Conservation (phyloP, 37 sponge, comb jelly and placozoan species). For the Theonella swinhoei region DNA sequence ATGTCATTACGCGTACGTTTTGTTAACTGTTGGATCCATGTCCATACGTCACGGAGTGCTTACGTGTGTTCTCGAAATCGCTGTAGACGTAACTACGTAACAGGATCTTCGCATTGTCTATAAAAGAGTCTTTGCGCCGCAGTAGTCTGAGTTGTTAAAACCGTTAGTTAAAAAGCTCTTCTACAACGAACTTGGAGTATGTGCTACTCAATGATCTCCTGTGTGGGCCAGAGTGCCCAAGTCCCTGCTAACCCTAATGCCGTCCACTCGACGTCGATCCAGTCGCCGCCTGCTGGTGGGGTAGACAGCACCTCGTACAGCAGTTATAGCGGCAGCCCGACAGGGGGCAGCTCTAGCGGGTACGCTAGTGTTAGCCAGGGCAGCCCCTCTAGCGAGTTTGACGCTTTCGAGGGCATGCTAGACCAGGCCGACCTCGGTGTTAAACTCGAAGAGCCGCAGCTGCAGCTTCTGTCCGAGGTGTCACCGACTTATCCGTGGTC, state of each 20-base stretch:
- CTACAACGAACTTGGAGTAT: constrained; percentile 1
- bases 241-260: neutral
- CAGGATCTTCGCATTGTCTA: too few species aligned
- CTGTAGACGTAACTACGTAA: too few species aligned
- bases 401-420: neutral
- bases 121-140: too few species aligned
- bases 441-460: neutral
- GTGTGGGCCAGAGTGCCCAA: constrained; percentile 29
- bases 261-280: neutral
- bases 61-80: too few species aligned
- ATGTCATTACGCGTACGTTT: too few species aligned
- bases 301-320: neutral
- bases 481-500: neutral
- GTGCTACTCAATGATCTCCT: constrained; percentile 35
- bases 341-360: constrained; percentile 16
- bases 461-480: neutral
- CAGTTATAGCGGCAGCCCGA: neutral
- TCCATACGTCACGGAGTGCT: too few species aligned
- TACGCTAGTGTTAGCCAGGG: constrained; percentile 13
- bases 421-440: neutral
- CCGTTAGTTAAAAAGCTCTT: too few species aligned
- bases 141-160: too few species aligned
- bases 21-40: too few species aligned
- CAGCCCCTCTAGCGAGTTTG: neutral
- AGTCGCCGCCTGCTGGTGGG: neutral